Base-by-base conservation (phyloP, 64 coral and sea anemone genomes). In the Anthopleura sola region DNA sequence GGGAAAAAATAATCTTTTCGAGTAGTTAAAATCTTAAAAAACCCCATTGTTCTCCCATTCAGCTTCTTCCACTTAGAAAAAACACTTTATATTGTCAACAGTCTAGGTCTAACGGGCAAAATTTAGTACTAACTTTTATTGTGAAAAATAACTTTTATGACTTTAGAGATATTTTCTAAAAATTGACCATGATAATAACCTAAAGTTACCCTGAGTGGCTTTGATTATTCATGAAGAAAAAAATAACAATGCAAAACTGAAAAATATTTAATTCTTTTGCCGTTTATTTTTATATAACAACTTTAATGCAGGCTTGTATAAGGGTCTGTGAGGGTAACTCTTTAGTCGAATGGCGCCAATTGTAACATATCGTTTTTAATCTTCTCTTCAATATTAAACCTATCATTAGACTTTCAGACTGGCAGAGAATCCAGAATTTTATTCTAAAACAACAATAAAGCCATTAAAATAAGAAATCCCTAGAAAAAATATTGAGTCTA, bases 161-260 rank as follows among this genome's bases (percentile, higher is more conserved):
- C 66, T 71, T 71, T 3, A 28, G 16, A 14, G 23, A 32, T 71
- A 71, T 71, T 79, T 79, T 79, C 76, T 21, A 79, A 79, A 79
- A 79, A 79, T 44, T 48, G 76, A 79, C 16, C 34, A 44, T 76
- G 20, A 3, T n/a, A 62, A 62, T 71, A 16, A 6, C 1, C 14
- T 34, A 0, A 33, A 34, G 28, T 34, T 5, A 71, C 26, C 58
- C 3, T 17, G 28, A 32, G 26, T 31, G 28, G 66, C 15, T 71
- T 71, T 32, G 13, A 71, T 71, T 32, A 71, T 71, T 71, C 24
- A 71, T 31, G 24, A 71, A 15, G 14, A 71, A 16, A 71, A 71
- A 36, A 15, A 4, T 23, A 62, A 6, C 21, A 23, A 62, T 62
- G 16, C 3, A 32, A 15, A 16, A 71, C 28, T 15, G 13, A 71